These are phyloP conservation scores for Otolemur crassicaudatus DNA, from an alignment of 2,797 vertebrate genomes.

Conservation along the genomic window DNA sequence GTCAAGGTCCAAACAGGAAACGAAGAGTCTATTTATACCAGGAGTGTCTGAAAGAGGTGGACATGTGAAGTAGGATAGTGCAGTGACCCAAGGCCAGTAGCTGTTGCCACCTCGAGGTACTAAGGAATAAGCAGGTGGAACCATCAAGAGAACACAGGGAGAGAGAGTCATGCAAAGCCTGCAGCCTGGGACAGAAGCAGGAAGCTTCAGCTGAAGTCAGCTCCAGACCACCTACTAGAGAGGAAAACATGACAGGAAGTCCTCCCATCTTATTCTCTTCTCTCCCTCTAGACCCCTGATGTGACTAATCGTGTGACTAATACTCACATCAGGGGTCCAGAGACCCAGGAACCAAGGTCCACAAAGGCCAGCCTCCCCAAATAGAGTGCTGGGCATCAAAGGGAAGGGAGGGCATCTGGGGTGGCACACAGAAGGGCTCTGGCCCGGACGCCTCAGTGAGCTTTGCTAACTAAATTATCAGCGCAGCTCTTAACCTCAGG, in stretches of 20 bases:
- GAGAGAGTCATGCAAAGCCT: not conserved
- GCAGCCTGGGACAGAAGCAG: not conserved
- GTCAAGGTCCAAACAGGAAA: not conserved
- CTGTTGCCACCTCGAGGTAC: no score
- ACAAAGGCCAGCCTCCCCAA: not conserved
- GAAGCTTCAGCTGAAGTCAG: not conserved
- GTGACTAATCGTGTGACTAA: no score
- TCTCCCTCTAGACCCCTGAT: not conserved
- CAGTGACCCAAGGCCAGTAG: no score
- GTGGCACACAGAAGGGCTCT: rapidly evolving
- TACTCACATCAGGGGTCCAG: not conserved
- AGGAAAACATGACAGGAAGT: not conserved
- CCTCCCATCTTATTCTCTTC: no score
- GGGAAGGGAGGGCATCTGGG: not conserved
- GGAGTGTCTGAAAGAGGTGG: not conserved
- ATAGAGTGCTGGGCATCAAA: no score
- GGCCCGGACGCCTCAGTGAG: not conserved
- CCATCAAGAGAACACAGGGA: rapidly evolving
- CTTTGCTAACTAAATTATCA: not conserved
- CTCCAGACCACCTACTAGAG: not conserved
- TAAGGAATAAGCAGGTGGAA: not conserved
- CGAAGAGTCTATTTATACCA: not conserved
- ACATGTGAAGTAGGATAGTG: rapidly evolving
- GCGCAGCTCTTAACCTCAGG: not conserved
- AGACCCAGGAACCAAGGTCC: not conserved